phyloP scores from a whole-genome alignment of 2,113 vertebrate genomes.

The Rhinogobius similis region DNA sequence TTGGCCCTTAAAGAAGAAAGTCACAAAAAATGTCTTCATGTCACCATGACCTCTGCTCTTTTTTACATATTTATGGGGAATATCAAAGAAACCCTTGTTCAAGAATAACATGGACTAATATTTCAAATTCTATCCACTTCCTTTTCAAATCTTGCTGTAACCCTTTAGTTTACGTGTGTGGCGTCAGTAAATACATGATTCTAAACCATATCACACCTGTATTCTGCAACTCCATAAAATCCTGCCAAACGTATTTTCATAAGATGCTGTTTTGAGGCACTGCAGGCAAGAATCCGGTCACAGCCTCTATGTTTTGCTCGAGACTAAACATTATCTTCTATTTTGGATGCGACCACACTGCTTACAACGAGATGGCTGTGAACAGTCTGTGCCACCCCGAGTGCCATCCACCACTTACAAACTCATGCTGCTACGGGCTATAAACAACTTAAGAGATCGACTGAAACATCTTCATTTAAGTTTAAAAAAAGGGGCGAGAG shows the following conservation, averaged over 20 bases:
- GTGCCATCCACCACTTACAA: constrained; percentile 53
- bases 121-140: not conserved
- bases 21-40: constrained; percentile 52
- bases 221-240: not conserved
- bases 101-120: not conserved
- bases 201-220: not conserved
- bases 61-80: constrained; percentile 43
- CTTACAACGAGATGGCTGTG: constrained; percentile 53
- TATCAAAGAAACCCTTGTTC: constrained; percentile 11
- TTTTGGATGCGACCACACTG: constrained; percentile 53
- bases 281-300: constrained; percentile 44
- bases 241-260: not conserved
- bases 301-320: constrained; percentile 53
- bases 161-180: too few species aligned
- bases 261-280: constrained; percentile 24
- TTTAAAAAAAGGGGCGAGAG: constrained; percentile 65
- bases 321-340: constrained; percentile 67
- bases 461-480: constrained; percentile 66
- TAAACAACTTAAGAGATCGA: constrained; percentile 50
- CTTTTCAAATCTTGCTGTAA: not conserved
- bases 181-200: not conserved
- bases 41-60: constrained; percentile 50
- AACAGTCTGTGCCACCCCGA: constrained; percentile 48
- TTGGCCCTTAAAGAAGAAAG: constrained; percentile 59
- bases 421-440: constrained; percentile 34